Evolutionary conservation across 2,888 invertebrate genomes (phyloP), one percentile per base, ranked within the genome.

Genomic region (Ethmia dodecea): DNA sequence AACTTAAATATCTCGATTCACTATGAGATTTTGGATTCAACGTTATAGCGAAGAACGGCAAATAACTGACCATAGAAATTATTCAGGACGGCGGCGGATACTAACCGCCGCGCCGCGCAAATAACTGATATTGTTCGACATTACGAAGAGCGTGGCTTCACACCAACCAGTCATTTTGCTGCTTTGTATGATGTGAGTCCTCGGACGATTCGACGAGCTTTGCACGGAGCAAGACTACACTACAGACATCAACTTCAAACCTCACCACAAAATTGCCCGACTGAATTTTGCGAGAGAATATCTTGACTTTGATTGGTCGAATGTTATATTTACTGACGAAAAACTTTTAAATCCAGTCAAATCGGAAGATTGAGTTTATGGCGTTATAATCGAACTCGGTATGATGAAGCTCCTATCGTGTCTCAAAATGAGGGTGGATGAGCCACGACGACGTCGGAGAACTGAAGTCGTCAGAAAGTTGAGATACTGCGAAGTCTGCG

Each of bases 361-460:
- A 26, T 26, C 26, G 5, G 11, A 26, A 26, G 26, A 26, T 26
- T 11, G 11, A 26, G 11, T 26, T 8, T 26, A 26, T 26, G 26
- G 26, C 26, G 26, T 12, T 26, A 26, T 27, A 27, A 18, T 33
- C 26, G 18, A 10, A 33, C 33, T 33, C 27, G 33, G 18, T 33
- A 33, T 33, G 33, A 33, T 33, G 27, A 27, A 27, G 33, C 26
- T 33, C 16, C 26, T 33, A 27, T 10, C 18, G 18, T 18, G 16
- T 13, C 27, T 27, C 4, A 33, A 11, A 33, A 27, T 33, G 13
- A 27, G 12, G 10, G 13, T 33, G 27, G 5, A 33, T 33, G 27
- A 27, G 33, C 26, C 33, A 27, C 33, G 33, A 27, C 27, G 18
- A 27, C 27, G 33, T 27, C 27, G 33, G 11, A 33, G 16, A 33